Evolutionary conservation across 53 echinoderm and acorn worm genomes (phyloP).

Genomic region (Arbacia lixula): DNA sequence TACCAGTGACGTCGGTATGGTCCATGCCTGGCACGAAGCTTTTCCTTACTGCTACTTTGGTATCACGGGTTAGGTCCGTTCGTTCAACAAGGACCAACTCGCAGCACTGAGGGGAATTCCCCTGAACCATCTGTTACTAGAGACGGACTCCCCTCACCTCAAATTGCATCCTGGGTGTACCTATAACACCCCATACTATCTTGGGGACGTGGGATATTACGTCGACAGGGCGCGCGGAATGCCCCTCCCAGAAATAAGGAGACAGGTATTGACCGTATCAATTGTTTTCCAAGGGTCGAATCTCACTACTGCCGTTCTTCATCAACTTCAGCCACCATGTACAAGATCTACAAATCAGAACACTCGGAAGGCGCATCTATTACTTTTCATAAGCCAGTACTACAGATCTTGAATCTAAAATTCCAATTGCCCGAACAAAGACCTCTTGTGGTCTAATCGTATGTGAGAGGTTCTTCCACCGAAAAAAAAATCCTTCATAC

Average conservation of each 20-base stretch:
- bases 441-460: conserved; percentile 58
- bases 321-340: conserved; percentile 55
- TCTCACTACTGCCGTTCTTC: conserved; percentile 66
- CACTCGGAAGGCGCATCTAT: neutral
- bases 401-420: conserved; percentile 52
- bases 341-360: conserved; percentile 44
- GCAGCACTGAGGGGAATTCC: no score
- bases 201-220: no score
- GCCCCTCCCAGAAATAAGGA: conserved; percentile 14
- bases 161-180: no score
- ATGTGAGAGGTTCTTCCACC: conserved; percentile 37
- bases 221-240: no score
- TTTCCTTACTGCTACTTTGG: no score
- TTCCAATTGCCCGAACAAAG: conserved; percentile 67
- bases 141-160: no score
- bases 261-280: conserved; percentile 52
- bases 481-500: conserved; percentile 8
- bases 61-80: no score
- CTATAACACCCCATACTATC: no score
- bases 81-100: no score
- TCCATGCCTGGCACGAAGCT: no score
- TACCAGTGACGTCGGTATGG: no score
- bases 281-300: conserved; percentile 60
- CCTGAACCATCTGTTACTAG: no score
- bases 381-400: conserved; percentile 47